Evolutionary conservation across 2,888 invertebrate species (phyloP).

Genomic region (Lepidonotus clava): DNA sequence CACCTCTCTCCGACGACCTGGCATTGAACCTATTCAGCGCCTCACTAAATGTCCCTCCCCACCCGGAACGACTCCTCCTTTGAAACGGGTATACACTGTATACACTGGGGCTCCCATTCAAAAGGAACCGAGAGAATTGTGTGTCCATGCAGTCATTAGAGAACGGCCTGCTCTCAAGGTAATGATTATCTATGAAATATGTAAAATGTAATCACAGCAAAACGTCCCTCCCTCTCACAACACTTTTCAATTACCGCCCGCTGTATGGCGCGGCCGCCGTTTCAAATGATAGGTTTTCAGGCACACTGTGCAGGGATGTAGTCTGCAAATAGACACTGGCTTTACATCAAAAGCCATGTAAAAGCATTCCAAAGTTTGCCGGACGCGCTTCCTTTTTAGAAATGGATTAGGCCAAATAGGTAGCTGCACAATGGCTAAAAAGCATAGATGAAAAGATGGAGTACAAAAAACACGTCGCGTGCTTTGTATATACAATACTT

Average conservation of each 20-base stretch:
- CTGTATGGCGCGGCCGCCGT: not conserved
- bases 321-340: not conserved
- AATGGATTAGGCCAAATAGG: not conserved
- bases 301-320: no score
- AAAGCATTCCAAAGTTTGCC: constrained; percentile 17
- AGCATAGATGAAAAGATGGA: not conserved
- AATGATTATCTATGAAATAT: constrained; percentile 45
- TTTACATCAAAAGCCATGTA: not conserved
- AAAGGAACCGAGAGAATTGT: not conserved
- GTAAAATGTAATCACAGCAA: constrained; percentile 38
- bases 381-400: not conserved
- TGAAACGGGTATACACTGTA: not conserved
- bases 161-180: not conserved
- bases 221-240: not conserved
- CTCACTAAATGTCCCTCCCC: not conserved
- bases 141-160: not conserved
- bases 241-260: constrained; percentile 43
- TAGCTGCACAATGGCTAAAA: not conserved
- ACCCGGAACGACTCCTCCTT: no score
- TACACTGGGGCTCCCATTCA: not conserved
- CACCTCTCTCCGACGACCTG: not conserved
- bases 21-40: not conserved
- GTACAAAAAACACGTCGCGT: not conserved
- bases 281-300: constrained; percentile 19
- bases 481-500: not conserved